Conservation (phyloP, 2,888 invertebrate species). For the Plemyria rubiginata region DNA sequence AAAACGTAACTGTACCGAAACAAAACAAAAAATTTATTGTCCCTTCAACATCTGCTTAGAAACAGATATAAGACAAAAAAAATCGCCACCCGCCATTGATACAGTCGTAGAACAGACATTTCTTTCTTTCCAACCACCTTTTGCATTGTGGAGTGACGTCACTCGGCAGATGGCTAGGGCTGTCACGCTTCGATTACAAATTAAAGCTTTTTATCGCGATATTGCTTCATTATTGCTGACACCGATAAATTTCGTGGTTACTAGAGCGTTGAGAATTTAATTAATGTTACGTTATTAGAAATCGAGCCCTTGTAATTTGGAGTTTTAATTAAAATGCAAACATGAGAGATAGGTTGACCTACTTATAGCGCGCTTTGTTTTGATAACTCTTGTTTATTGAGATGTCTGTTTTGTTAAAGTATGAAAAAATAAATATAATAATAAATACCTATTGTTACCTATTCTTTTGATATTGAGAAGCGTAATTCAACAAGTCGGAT, state of each 20-base stretch:
- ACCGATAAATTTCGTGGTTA: slow-evolving; percentile 42
- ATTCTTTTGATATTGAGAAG: background rate
- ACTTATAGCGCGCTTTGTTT: slow-evolving; percentile 19
- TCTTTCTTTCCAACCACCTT: slow-evolving; percentile 41
- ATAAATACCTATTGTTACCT: no score
- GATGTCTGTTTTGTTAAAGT: slow-evolving; percentile 3
- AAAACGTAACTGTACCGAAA: slow-evolving; percentile 23
- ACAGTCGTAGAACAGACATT: slow-evolving; percentile 25
- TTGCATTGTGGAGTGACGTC: slow-evolving; percentile 52
- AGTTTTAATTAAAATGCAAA: slow-evolving; percentile 41
- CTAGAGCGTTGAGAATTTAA: slow-evolving; percentile 44
- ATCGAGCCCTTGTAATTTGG: slow-evolving; percentile 41
- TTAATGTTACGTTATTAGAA: slow-evolving; percentile 46
- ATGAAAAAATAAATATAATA: no score
- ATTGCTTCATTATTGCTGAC: slow-evolving; percentile 40
- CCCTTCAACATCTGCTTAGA: slow-evolving; percentile 27
- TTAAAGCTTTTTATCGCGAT: slow-evolving; percentile 38
- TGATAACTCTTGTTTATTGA: slow-evolving; percentile 10
- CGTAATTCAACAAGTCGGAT: no score
- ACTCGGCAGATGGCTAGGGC: slow-evolving; percentile 60
- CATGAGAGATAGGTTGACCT: slow-evolving; percentile 33
- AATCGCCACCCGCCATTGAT: slow-evolving; percentile 57
- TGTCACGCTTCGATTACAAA: slow-evolving; percentile 52
- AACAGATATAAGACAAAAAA: slow-evolving; percentile 38
- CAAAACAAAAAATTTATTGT: slow-evolving; percentile 25